Evolutionary conservation across 2,888 invertebrate species (phyloP), one percentile per base, ranked within the genome.

Genomic region (Heliconius cydno): DNA sequence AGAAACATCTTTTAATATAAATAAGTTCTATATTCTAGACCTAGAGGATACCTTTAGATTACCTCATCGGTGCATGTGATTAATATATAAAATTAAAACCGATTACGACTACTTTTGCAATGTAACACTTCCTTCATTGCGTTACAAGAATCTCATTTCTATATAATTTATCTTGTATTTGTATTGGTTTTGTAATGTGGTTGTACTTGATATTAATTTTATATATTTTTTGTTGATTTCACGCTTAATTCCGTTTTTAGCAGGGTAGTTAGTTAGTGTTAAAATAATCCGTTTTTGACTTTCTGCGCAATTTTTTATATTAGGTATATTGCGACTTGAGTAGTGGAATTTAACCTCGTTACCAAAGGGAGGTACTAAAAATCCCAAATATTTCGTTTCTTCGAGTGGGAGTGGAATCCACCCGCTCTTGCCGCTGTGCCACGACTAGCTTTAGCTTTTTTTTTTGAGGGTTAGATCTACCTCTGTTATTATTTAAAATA

Each of bases 21-120:
- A 74, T 63, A 74, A 25, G 25, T 73, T 2, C 19, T 19, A 15
- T 46, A 46, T 46, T 6, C 5, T 15, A 46, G 46, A 5, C 15
- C 41, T 60, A 65, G 25, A 74, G 65, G 74, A 74, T 57, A 41
- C 41, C 25, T 63, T 63, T 25, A 65, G 70, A 63, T 77, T 60
- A 30, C 28, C 60, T 30, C 60, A 78, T 78, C 74, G 57, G n/a
- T 57, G 5, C 19, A 22, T 60, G 74, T 66, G 68, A 79, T 75
- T 79, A 79, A 79, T 79, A 46, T 68, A 75, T 74, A 68, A 79
- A 79, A 75, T 79, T 75, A 75, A 78, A 79, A 79, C 2, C 75
- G 65, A 75, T 75, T 66, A 75, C 75, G 75, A 75, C 38, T 10
- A 22, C 74, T 63, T 60, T 65, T 22, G 60, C 63, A 77, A 72